Base-by-base conservation (phyloP, 1,140 invertebrate genomes). In the Drosophila serrata region DNA sequence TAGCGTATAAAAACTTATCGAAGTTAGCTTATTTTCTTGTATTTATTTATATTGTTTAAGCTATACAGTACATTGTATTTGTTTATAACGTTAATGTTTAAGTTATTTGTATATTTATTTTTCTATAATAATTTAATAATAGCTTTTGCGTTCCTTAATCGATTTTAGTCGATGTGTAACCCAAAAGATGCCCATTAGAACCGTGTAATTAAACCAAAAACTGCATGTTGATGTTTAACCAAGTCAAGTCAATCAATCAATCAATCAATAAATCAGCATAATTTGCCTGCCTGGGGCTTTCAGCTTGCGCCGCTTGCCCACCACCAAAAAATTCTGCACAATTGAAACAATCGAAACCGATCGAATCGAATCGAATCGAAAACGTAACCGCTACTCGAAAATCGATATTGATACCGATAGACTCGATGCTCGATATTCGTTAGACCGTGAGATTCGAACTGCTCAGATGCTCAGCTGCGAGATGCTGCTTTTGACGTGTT, bases 151-250 rank as follows among this genome's bases (percentile, higher is more conserved):
- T 45, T 43, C 0, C 31, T 35, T 51, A 17, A 45, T 31, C 51
- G 61, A 51, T 72, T 69, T 72, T 53, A 24, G 37, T 72, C 64
- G 37, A 79, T 84, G 75, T 79, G 35, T 79, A 73, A 64, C 49
- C 42, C 37, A 60, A 72, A 29, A 11, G 40, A 70, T 55, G 51
- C 35, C 59, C 65, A 85, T 73, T 69, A 67, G 79, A 75, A 68
- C 65, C 37, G 59, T 88, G 76, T 81, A 87, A 2, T 49, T n/a
- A 31, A 49, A 31, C n/a, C 33, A 67, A 49, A 49, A 31, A 77
- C 33, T 90, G 86, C 86, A 90, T 90, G 86, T 90, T 90, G 86
- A 91, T 90, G 86, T 90, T 91, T 81, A 56, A 56, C 43, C 35
- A 46, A 63, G 51, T 61, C 70, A 64, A 72, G 33, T n/a, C 49